Base-by-base conservation (phyloP, 2,113 vertebrate genomes). In the Apeltes quadracus region DNA sequence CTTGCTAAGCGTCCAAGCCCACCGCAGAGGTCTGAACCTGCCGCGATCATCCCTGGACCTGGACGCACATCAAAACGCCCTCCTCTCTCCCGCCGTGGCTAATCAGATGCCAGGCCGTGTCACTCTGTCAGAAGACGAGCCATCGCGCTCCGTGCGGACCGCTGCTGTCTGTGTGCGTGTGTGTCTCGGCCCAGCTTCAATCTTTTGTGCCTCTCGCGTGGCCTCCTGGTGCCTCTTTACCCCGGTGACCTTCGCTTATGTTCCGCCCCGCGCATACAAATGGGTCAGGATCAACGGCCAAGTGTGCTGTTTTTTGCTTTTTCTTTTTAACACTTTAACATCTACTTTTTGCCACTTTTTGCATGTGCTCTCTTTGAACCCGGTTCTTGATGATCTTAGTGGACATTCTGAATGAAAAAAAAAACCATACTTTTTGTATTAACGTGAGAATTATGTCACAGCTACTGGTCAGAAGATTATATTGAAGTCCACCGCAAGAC, bases 61-160 rank as follows among this genome's bases (percentile, higher is more conserved):
- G 84, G 86, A 91, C 66, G 56, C 69, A 79, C 58, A 84, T 84
- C 86, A 86, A 36, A 61, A 69, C 34, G 41, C 51, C 55, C 50
- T 68, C 58, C 48, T 32, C 54, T 53, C 27, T 36, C 61, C 76
- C 67, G 58, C 57, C 74, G 9, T 43, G 7, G 66, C 59, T 73
- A 81, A 84, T 84, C 84, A 84, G 82, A 85, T 75, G 71, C 76
- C 84, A 79, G 70, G 73, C 85, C 79, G 78, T 78, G 81, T 69
- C 76, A 63, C 78, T 78, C 56, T 76, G 84, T 88, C 77, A 87
- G 87, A 91, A 86, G 83, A 79, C 58, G 10, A 2, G 87, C 89
- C 89, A 91, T 44, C 83, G 81, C 68, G 61, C 66, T 80, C 82
- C 87, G 76, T 81, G 85, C 79, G 81, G 84, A 84, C 76, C 75